Evolutionary conservation across 2,888 invertebrate genomes (phyloP).

Genomic region (Phalera bucephala): DNA sequence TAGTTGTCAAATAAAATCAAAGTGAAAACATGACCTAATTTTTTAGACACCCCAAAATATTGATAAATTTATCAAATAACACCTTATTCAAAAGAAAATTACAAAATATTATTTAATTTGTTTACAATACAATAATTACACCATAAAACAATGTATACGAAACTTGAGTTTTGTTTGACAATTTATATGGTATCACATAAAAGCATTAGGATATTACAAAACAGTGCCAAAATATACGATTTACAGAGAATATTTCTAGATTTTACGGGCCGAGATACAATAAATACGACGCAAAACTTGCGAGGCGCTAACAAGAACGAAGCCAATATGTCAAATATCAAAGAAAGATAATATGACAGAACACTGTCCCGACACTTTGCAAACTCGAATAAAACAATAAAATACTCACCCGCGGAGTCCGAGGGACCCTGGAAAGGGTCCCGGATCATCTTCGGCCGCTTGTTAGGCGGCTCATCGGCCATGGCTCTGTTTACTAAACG

Average conservation of each 20-base stretch:
- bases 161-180: constrained; percentile 23
- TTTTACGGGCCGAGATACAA: constrained; percentile 46
- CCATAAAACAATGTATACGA: constrained; percentile 14
- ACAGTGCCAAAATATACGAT: constrained; percentile 11
- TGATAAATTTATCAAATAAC: background rate
- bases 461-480: constrained; percentile 98
- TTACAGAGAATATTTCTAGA: constrained; percentile 21
- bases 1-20: constrained; percentile 6
- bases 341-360: constrained; percentile 75
- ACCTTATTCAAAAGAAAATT: too few species aligned
- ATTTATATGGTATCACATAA: constrained; percentile 33
- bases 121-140: constrained; percentile 16
- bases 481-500: constrained; percentile 89
- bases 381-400: constrained; percentile 63
- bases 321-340: constrained; percentile 75
- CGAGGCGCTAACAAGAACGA: constrained; percentile 74
- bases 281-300: constrained; percentile 80
- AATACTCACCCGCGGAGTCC: constrained; percentile 89
- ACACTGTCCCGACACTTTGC: constrained; percentile 58
- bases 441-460: constrained; percentile 95
- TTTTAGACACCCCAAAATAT: constrained; percentile 4
- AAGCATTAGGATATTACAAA: constrained; percentile 11
- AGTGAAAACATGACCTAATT: constrained; percentile 7
- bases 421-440: constrained; percentile 92
- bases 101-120: background rate